phyloP scores from a whole-genome alignment of 2,113 vertebrate genomes.

The Dromas ardeola region DNA sequence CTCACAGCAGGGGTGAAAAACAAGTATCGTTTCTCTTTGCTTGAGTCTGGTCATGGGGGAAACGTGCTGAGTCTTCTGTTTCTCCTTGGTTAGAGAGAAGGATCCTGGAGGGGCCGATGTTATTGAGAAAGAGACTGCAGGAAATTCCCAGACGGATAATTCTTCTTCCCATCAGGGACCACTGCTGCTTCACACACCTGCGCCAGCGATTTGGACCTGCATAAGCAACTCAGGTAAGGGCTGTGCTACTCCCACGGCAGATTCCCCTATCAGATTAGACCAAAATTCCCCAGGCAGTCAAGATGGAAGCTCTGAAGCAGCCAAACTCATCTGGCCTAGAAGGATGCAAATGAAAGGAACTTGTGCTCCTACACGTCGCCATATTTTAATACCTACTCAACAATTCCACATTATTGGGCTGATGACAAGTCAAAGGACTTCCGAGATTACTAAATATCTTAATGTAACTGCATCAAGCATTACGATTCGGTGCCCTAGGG shows the following conservation, averaged over 20 bases:
- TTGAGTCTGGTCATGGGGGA: neutral
- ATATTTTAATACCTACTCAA: neutral
- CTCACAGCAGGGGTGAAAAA: neutral
- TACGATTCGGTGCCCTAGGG: neutral
- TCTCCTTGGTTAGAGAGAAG: neutral
- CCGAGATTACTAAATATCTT: neutral
- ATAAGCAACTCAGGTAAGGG: neutral
- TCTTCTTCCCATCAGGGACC: neutral
- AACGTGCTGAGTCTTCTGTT: neutral
- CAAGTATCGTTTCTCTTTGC: neutral
- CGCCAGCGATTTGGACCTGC: neutral
- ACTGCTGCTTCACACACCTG: neutral
- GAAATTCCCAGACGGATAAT: neutral
- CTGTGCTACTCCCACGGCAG: neutral
- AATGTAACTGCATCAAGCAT: neutral
- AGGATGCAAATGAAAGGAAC: constrained; percentile 28
- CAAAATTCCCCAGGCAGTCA: neutral
- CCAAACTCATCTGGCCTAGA: neutral
- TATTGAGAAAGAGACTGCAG: neutral
- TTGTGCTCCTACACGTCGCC: neutral
- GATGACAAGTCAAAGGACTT: constrained; percentile 30
- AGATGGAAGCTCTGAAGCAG: neutral
- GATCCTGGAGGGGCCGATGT: neutral
- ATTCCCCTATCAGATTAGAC: neutral
- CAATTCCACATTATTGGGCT: neutral